Conservation (phyloP, 2,113 vertebrate genomes). For the Datnioides undecimradiatus region DNA sequence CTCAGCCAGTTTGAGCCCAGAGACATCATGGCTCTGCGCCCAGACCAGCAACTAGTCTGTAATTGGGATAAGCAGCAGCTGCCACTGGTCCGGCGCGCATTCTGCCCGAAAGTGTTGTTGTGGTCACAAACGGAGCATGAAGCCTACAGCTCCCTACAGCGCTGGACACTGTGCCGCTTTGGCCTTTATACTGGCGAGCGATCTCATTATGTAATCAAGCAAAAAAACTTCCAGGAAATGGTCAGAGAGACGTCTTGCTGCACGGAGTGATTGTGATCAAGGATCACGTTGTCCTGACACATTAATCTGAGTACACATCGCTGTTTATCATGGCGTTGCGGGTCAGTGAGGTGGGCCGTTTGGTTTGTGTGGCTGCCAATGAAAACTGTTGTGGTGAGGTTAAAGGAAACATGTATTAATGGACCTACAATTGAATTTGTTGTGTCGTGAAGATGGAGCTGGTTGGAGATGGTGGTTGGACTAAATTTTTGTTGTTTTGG, state of each 20-base stretch:
- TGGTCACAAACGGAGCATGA: neutral
- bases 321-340: neutral
- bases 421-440: too few relatives aligned
- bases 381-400: neutral
- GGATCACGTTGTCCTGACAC: neutral
- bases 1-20: constrained; percentile 30
- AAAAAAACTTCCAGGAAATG: neutral
- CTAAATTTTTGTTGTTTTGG: too few relatives aligned
- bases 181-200: neutral
- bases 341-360: neutral
- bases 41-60: constrained; percentile 27
- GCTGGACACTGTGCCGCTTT: neutral
- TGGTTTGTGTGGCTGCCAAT: neutral
- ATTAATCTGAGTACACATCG: neutral
- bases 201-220: neutral
- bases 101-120: neutral
- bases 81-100: neutral
- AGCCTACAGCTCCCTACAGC: neutral
- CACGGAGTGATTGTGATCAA: neutral
- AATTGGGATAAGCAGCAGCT: neutral
- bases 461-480: too few relatives aligned
- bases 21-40: constrained; percentile 45
- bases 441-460: too few relatives aligned
- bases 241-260: neutral
- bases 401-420: neutral